Base-by-base conservation (phyloP, 2,888 invertebrate species). In the Drosophila dives region DNA sequence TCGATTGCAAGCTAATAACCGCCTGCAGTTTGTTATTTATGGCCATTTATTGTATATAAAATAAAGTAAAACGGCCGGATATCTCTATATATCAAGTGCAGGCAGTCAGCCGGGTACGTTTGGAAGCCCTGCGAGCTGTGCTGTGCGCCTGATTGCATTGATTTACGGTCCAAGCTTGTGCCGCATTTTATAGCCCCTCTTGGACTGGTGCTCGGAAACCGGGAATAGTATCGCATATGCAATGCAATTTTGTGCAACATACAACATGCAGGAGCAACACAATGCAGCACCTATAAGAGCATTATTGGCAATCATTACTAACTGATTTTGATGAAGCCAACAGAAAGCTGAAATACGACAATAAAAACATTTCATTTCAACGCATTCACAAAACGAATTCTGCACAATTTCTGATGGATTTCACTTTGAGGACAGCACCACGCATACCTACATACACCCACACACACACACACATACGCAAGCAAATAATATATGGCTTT, bases 91-190 rank as follows among this genome's bases (percentile, higher is more conserved):
- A 70, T 72, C 70, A 70, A 64, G 20, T 55, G 42, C 54, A 55
- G 70, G 49, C 32, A n/a, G 45, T 63, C 29, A 56, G 2, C 26
- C 48, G 45, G 17, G 29, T 40, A 12, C n/a, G 23, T 55, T 66
- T 67, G 63, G 55, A 54, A 58, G 58, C 58, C 60, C 49, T 74
- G 59, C 33, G 34, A 38, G n/a, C 64, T 71, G 58, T 60, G n/a
- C 64, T 71, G 58, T 60, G 64, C 63, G 49, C 45, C 51, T 59
- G 74, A 81, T 75, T 72, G 60, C 74, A 80, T 64, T 83, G 81
- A 85, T 83, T 83, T 83, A 80, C 79, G 65, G 50, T 4, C 20
- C 42, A 55, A 69, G 60, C 60, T 77, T 83, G 85, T 83, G 75
- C 77, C 77, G 42, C 72, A 77, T 75, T 85, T 79, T 60, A 74